These are phyloP conservation scores for Autographa pulchrina DNA, from an alignment of 2,888 invertebrate species.

Conservation along the genomic window DNA sequence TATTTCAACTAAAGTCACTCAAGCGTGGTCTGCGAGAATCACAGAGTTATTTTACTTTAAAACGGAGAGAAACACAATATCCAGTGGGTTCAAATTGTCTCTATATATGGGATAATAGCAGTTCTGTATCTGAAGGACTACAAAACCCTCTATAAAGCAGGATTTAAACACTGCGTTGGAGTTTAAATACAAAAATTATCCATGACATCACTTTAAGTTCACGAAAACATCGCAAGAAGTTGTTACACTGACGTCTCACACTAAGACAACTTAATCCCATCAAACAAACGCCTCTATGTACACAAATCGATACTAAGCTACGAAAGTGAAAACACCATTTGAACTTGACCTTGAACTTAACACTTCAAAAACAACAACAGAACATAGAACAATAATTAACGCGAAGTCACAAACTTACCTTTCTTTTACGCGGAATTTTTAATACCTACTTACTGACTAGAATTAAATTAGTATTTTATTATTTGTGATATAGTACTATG, in stretches of 20 bases:
- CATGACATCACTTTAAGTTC: conserved; percentile 39
- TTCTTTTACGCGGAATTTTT: conserved; percentile 87
- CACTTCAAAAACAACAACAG: conserved; percentile 31
- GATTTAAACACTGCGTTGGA: conserved; percentile 31
- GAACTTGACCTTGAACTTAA: conserved; percentile 51
- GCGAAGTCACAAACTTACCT: conserved; percentile 76
- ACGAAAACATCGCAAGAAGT: conserved; percentile 35
- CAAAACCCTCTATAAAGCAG: conserved; percentile 34
- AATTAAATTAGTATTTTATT: conserved; percentile 51
- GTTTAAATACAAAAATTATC: conserved; percentile 34
- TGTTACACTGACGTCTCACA: conserved; percentile 9
- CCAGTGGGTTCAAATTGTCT: conserved; percentile 13
- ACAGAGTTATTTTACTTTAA: background rate
- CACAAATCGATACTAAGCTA: conserved; percentile 16
- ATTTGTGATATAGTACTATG: conserved; percentile 64
- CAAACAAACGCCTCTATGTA: conserved; percentile 21
- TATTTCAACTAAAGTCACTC: conserved; percentile 1
- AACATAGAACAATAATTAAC: conserved; percentile 25
- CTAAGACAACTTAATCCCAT: conserved; percentile 13
- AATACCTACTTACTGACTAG: conserved; percentile 68
- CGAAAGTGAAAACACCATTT: conserved; percentile 51
- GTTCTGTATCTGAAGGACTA: conserved; percentile 28
- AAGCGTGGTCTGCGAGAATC: background rate
- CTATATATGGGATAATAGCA: conserved; percentile 35
- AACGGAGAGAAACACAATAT: conserved; percentile 10